phyloP scores from a whole-genome alignment of 2,888 invertebrate genomes.

The Anoncus sp. region DNA sequence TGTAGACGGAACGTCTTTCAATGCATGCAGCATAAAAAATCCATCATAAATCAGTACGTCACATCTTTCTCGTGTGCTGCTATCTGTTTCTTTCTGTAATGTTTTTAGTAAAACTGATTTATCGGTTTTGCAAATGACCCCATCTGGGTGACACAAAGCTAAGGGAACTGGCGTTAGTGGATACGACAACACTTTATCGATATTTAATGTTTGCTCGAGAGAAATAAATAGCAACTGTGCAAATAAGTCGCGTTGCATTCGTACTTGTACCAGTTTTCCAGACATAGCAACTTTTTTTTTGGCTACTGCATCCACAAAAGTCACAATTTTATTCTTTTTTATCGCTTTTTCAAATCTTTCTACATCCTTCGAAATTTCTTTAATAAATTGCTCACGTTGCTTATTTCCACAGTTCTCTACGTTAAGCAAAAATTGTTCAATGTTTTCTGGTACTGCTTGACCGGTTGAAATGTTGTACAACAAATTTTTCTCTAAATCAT shows the following conservation, averaged over 20 bases:
- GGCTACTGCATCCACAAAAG: constrained; percentile 28
- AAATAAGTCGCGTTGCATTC: constrained; percentile 58
- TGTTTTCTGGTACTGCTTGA: constrained; percentile 14
- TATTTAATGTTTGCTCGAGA: constrained; percentile 33
- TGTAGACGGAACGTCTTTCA: constrained; percentile 40
- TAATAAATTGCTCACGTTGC: constrained; percentile 33
- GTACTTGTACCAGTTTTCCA: constrained; percentile 53
- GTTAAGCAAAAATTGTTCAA: constrained; percentile 35
- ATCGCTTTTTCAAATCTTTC: constrained; percentile 38
- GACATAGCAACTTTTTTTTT: constrained; percentile 52
- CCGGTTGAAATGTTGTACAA: constrained; percentile 44
- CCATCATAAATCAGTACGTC: constrained; percentile 58
- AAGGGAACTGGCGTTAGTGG: constrained; percentile 23
- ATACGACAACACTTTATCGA: constrained; percentile 48
- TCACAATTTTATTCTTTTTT: constrained; percentile 9
- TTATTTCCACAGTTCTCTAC: constrained; percentile 25
- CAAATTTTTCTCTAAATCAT: constrained; percentile 1
- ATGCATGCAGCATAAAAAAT: constrained; percentile 45
- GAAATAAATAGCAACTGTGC: constrained; percentile 58
- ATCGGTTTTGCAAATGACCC: constrained; percentile 35
- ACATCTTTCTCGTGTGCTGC: constrained; percentile 2
- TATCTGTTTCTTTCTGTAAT: constrained; percentile 15
- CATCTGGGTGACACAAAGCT: constrained; percentile 43
- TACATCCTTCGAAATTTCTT: constrained; percentile 19
- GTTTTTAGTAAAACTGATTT: constrained; percentile 27